Percentiles rank a stretch among this genome's conserved stretches.
Evolutionary conservation across 1,140 invertebrate genomes (phyloP).

Genomic region (Papilio dardanus): DNA sequence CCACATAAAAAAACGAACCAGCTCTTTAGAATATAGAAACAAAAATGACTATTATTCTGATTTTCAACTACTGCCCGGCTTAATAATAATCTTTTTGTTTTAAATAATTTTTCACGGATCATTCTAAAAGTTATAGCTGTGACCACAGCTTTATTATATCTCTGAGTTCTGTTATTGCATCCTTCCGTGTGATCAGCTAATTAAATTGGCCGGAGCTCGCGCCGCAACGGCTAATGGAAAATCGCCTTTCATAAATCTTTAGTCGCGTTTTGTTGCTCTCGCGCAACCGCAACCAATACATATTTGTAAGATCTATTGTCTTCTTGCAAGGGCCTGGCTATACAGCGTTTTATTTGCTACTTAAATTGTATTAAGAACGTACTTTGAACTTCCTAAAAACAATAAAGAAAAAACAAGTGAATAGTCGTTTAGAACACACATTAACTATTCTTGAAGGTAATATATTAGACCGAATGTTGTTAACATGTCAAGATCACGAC

Average conservation of each 20-base stretch:
- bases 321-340: not conserved
- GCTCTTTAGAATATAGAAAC: no score
- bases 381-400: not conserved
- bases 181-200: conserved; percentile 70
- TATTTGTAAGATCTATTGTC: conserved; percentile 26
- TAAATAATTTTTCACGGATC: no score
- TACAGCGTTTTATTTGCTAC: not conserved
- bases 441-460: not conserved
- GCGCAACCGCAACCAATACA: conserved; percentile 5
- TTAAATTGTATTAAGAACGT: not conserved
- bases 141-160: conserved; percentile 38
- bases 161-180: conserved; percentile 53
- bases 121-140: no score
- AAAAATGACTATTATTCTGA: no score
- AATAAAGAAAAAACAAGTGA: not conserved
- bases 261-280: no score
- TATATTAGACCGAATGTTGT: not conserved
- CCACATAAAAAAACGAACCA: no score
- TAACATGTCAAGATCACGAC: not conserved
- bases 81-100: no score
- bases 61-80: no score
- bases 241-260: conserved; percentile 66
- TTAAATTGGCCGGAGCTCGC: conserved; percentile 58
- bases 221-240: conserved; percentile 59
- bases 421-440: not conserved